Evolutionary conservation across 2,113 vertebrate species (phyloP).

Genomic region (Myiopsitta monachus): DNA sequence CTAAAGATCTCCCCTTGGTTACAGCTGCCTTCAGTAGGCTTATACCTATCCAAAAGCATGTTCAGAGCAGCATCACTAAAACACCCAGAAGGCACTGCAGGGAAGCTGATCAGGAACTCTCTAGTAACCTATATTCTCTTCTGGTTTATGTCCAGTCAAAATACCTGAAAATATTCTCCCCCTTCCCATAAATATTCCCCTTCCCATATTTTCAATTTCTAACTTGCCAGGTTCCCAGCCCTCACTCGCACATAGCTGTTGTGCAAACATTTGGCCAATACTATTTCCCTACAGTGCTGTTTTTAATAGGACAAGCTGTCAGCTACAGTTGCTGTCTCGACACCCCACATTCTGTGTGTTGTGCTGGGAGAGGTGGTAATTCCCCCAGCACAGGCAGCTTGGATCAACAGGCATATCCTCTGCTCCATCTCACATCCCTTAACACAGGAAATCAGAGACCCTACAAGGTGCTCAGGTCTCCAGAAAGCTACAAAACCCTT

Average conservation of each 20-base stretch:
- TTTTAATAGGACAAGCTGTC: background rate
- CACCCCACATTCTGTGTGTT: background rate
- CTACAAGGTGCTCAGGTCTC: background rate
- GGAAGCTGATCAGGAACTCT: background rate
- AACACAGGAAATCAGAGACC: background rate
- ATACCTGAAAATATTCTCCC: background rate
- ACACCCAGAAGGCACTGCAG: background rate
- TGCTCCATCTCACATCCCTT: background rate
- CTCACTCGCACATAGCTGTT: background rate
- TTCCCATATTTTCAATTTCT: background rate
- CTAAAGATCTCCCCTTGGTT: background rate
- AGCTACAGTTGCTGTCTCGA: constrained; percentile 8
- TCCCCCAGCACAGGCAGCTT: background rate
- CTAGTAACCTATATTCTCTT: background rate
- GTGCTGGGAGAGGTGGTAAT: background rate
- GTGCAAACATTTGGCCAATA: background rate
- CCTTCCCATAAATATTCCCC: background rate
- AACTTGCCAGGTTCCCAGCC: background rate
- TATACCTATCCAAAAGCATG: background rate
- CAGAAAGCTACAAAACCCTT: background rate
- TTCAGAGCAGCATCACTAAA: background rate
- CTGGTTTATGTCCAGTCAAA: background rate
- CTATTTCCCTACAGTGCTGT: background rate
- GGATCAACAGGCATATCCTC: background rate
- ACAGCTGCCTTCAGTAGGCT: background rate